Conservation (phyloP, 2,888 invertebrate genomes). For the Tricholauxania praeusta region DNA sequence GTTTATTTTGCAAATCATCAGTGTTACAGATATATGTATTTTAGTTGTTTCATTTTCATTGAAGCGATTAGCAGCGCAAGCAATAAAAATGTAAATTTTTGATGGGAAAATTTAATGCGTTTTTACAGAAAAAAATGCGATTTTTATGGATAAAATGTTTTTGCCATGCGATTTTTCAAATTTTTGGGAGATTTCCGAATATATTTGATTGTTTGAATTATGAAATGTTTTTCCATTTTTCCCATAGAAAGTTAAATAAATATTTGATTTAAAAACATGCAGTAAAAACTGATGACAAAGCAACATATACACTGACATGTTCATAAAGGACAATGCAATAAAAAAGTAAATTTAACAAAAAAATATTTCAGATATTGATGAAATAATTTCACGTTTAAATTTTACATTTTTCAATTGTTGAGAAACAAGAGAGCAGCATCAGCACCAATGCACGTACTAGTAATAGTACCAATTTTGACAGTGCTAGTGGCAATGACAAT, state of each 20-base stretch:
- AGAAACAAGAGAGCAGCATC: too few species aligned
- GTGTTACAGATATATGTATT: constrained; percentile 27
- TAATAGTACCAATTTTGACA: too few species aligned
- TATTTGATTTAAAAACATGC: background rate
- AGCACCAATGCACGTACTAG: too few species aligned
- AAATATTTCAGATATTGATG: too few species aligned
- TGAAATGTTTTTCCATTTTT: background rate
- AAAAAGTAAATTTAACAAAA: background rate
- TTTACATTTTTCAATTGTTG: too few species aligned
- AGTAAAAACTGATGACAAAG: background rate
- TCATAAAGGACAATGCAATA: too few species aligned
- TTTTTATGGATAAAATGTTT: constrained; percentile 4
- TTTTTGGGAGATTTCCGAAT: constrained; percentile 34
- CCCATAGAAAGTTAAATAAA: background rate
- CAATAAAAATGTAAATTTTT: constrained; percentile 3
- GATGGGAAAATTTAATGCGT: background rate
- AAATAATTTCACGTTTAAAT: too few species aligned
- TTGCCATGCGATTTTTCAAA: constrained; percentile 11
- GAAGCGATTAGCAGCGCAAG: constrained; percentile 16
- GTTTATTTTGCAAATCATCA: constrained; percentile 29
- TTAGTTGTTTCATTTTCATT: constrained; percentile 24
- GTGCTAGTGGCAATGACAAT: background rate
- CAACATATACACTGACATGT: too few species aligned
- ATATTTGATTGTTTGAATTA: background rate
- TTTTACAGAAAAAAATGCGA: background rate